Base-by-base conservation (phyloP, 2,888 invertebrate species). In the Perdita meconis region DNA sequence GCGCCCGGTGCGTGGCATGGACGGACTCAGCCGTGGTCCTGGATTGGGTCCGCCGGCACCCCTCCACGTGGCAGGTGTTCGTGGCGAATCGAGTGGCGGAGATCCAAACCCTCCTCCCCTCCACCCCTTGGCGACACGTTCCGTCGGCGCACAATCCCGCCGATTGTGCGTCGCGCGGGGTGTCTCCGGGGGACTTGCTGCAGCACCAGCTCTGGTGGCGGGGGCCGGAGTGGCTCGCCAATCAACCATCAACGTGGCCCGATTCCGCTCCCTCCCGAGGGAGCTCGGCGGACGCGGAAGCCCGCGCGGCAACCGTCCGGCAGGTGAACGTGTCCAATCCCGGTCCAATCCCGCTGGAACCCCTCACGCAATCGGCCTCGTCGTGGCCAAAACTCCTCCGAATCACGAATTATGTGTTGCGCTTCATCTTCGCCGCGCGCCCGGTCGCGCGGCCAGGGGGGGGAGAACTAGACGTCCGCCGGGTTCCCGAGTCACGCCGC, bases 61-160 rank as follows among this genome's bases (percentile, higher is more conserved):
- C 67, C 0, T 24, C 24, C 1, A 34, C 12, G 2, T 67, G 67
- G 67, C 47, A 67, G 4, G 12, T 36, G 0, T 67, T 57, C 38
- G 59, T 67, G 3, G 67, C 67, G 0, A 67, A 59, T 38, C 34
- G 67, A 1, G 51, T 67, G 5, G 13, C 59, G 13, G 56, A 56
- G 5, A 44, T 56, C 1, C 65, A 66, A 34, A 16, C 0, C 2
- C 30, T 30, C 0, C 4, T 55, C 2, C 56, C 56, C 1, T 13
- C 22, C 0, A 34, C n/a, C 12, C 1, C 13, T 0, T 66, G 65
- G 65, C 44, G n/a, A 1, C n/a, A n/a, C n/a, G n/a, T n/a, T n/a
- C n/a, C n/a, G n/a, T n/a, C n/a, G n/a, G n/a, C n/a, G n/a, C n/a
- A n/a, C n/a, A n/a, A n/a, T n/a, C n/a, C n/a, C n/a, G n/a, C n/a